These are phyloP conservation scores for Amblyopsis hoosieri DNA, from an alignment of 2,797 vertebrate species.

Conservation along the genomic window DNA sequence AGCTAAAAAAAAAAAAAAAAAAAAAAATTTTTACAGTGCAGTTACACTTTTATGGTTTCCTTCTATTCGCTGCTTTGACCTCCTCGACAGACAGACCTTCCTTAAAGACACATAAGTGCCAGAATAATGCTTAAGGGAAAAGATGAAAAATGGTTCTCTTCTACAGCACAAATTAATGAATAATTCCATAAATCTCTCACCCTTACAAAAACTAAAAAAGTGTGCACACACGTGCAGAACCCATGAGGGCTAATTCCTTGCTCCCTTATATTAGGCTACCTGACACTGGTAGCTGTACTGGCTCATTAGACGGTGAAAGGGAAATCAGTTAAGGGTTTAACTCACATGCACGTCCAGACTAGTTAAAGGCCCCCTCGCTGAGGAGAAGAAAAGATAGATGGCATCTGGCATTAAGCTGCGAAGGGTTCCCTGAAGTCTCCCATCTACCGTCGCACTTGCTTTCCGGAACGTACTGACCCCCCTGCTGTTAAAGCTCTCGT, in stretches of 20 bases:
- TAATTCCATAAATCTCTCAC: no score
- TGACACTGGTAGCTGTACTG: constrained; percentile 37
- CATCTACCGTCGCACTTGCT: constrained; percentile 18
- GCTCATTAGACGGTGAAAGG: constrained; percentile 53
- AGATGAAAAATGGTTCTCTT: no score
- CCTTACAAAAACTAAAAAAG: no score
- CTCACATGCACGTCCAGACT: constrained; percentile 60
- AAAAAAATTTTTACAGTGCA: no score
- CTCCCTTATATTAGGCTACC: constrained; percentile 26
- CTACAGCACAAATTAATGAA: no score
- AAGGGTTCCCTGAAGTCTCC: constrained; percentile 40
- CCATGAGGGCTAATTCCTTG: constrained; percentile 26
- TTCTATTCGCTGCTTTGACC: no score
- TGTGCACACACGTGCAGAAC: constrained; percentile 6
- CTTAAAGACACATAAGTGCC: no score
- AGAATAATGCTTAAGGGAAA: no score
- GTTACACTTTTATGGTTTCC: no score
- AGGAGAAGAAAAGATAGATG: constrained; percentile 62
- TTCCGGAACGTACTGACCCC: constrained; percentile 24
- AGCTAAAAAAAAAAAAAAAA: no score
- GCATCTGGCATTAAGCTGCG: constrained; percentile 47
- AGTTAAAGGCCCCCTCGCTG: constrained; percentile 48
- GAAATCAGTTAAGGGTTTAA: constrained; percentile 60
- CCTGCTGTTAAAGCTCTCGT: constrained; percentile 43
- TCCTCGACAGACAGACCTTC: no score